Percentiles rank a stretch among this genome's conserved stretches.
These are phyloP conservation scores for Tamias sibiricus DNA, from an alignment of 2,113 vertebrate species.

Conservation along the genomic window DNA sequence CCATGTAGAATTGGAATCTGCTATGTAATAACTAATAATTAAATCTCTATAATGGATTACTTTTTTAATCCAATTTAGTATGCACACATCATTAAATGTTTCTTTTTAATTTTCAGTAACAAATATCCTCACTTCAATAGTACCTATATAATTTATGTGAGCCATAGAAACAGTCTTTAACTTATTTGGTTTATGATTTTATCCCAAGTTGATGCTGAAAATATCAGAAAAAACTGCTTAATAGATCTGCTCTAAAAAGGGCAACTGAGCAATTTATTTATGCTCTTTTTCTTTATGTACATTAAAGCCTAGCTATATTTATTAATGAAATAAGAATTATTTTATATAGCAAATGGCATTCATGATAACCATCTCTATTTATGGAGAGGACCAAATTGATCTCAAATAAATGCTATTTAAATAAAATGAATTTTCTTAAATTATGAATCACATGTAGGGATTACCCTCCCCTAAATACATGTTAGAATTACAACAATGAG, in stretches of 20 bases:
- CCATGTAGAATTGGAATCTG: background rate
- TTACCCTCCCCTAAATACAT: constrained; percentile 39
- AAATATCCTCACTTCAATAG: constrained; percentile 38
- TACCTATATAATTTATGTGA: constrained; percentile 53
- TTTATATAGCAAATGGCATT: constrained; percentile 14
- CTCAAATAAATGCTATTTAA: constrained; percentile 59
- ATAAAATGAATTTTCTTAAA: constrained; percentile 43
- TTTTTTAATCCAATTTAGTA: constrained; percentile 21
- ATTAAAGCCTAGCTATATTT: constrained; percentile 11
- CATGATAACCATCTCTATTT: background rate
- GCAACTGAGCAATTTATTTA: background rate
- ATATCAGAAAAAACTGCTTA: constrained; percentile 16
- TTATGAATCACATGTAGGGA: background rate
- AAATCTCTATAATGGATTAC: constrained; percentile 31
- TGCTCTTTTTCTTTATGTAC: constrained; percentile 29
- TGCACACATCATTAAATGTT: constrained; percentile 30
- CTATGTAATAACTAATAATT: constrained; percentile 34
- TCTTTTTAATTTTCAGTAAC: constrained; percentile 61
- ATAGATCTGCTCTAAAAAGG: constrained; percentile 28
- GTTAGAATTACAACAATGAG: background rate
- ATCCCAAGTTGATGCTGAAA: constrained; percentile 43
- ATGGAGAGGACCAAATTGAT: background rate
- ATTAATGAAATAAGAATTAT: constrained; percentile 26
- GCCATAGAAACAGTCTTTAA: background rate
- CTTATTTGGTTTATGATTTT: constrained; percentile 13